Base-by-base conservation (phyloP, 2,113 vertebrate species). In the Mungos mungo region DNA sequence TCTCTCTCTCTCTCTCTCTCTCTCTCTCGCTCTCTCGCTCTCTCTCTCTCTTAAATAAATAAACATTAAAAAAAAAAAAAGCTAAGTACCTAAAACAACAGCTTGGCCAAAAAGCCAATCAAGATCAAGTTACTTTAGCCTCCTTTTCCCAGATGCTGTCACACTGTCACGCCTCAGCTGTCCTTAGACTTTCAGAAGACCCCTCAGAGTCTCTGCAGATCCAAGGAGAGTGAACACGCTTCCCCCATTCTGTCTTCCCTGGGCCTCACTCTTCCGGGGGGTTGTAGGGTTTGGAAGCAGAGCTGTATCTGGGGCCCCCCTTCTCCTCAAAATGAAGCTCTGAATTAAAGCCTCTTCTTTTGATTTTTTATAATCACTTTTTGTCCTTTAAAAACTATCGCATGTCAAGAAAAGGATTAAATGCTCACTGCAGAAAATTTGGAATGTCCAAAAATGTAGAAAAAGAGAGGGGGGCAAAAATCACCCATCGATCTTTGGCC, bases 331-430 rank as follows among this genome's bases (percentile, higher is more conserved):
- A 93, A 41, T 31, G 31, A 68, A 60, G 6, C 57, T 88, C 33
- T 95, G 83, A n/a, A 85, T 69, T 77, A 72, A 92, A 60, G 0
- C 76, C 76, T 94, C 47, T 63, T 81, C 33, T 91, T 93, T 74
- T 57, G 31, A 11, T 77, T 93, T 93, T 87, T 76, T 54, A 35
- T 33, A 47, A 88, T 25, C 9, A 72, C 69, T 76, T 85, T 94
- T 68, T 72, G 29, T 77, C n/a, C 47, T 82, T 85, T 77, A 41
- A n/a, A 76, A 94, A 50, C 72, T 83, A 90, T 27, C n/a, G 0
- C 31, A 90, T 85, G 52, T 65, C 80, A 63, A 81, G 66, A 52
- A 52, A 52, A 80, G 72, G 57, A 84, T 2, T 60, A 41, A 71
- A 83, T 65, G 41, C 7, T 88, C 33, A 15, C 83, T 79, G 65